These are phyloP conservation scores for Podocnemis expansa DNA, from an alignment of 2,113 vertebrate genomes.

Conservation along the genomic window DNA sequence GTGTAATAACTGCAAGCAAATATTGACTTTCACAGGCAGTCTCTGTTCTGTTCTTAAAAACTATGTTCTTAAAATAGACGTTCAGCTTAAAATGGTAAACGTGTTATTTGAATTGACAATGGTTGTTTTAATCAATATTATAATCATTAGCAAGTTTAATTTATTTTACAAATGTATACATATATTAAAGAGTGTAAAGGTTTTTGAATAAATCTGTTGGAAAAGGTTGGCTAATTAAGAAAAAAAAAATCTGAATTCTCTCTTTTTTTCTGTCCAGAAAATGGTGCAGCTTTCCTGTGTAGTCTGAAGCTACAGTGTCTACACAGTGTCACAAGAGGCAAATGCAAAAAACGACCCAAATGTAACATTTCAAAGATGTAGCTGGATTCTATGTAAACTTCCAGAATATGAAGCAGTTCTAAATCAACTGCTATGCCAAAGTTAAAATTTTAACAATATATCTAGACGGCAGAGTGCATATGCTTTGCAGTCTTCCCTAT, in stretches of 20 bases:
- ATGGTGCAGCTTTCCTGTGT: neutral
- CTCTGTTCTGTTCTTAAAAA: neutral
- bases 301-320: neutral
- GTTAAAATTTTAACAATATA: neutral
- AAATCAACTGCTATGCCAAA: neutral
- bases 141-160: neutral
- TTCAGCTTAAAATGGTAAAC: too few relatives aligned
- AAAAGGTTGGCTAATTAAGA: neutral
- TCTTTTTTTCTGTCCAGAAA: neutral
- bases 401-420: neutral
- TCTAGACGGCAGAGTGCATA: neutral
- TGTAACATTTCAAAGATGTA: neutral
- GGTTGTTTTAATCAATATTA: neutral
- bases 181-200: neutral
- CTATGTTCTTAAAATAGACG: neutral
- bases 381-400: neutral
- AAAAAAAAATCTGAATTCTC: neutral
- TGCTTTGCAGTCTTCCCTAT: neutral
- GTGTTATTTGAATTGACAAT: too few relatives aligned
- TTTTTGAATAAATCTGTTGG: neutral
- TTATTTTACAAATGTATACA: neutral
- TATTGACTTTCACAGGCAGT: neutral
- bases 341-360: conserved; percentile 10
- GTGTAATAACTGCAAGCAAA: neutral
- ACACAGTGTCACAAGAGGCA: neutral